phyloP scores from a whole-genome alignment of 1,140 invertebrate species.

The Brachionus paranguensis region DNA sequence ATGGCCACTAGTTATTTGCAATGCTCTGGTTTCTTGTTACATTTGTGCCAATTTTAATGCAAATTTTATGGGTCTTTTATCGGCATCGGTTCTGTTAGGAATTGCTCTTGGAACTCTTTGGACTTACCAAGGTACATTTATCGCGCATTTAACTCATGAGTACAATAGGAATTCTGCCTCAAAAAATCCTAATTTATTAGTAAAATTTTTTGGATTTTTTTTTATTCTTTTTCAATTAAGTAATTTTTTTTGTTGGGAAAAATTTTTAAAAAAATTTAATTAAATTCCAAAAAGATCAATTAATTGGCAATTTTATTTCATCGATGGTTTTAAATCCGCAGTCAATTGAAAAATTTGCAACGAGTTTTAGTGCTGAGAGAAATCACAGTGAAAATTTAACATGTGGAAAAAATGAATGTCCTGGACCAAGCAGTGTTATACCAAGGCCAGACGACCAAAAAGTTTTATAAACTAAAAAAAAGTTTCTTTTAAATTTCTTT shows the following conservation, averaged over 20 bases:
- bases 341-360: not conserved
- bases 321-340: slow-evolving; percentile 5
- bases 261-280: not conserved
- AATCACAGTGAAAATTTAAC: not conserved
- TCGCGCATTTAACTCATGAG: not conserved
- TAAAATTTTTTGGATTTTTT: slow-evolving; percentile 38
- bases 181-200: not conserved
- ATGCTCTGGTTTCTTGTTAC: not conserved
- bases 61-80: not conserved
- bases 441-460: not conserved
- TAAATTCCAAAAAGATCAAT: not conserved
- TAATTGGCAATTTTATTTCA: slow-evolving; percentile 19
- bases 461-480: not conserved
- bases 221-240: slow-evolving; percentile 31
- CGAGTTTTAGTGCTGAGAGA: not conserved
- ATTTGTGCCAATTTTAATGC: not conserved
- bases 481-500: too few species aligned
- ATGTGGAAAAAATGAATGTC: slow-evolving; percentile 3
- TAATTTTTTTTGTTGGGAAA: not conserved
- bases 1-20: not conserved
- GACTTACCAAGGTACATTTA: slow-evolving; percentile 9
- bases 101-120: not conserved
- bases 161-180: not conserved
- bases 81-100: not conserved
- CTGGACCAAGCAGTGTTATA: not conserved